phyloP scores from a whole-genome alignment of 2,113 vertebrate genomes.

The Apodemus sylvaticus region DNA sequence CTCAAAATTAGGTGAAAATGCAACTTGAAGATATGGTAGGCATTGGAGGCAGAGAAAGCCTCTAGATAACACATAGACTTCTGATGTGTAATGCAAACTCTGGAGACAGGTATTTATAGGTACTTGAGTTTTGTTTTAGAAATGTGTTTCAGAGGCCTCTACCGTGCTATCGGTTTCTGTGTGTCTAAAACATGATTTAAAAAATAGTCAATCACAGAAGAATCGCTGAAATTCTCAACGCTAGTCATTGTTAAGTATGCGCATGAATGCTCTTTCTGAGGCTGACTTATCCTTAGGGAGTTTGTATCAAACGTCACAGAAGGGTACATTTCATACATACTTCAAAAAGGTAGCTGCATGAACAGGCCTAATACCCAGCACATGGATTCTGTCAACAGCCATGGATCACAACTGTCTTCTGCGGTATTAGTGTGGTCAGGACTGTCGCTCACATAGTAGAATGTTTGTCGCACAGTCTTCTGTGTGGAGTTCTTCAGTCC shows the following conservation, averaged over 20 bases:
- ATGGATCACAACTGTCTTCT: background rate
- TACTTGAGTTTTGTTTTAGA: slow-evolving; percentile 9
- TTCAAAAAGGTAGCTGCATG: background rate
- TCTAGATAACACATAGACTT: background rate
- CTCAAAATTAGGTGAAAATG: background rate
- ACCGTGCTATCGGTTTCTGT: background rate
- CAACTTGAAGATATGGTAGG: background rate
- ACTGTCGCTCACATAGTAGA: background rate
- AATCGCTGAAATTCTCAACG: background rate
- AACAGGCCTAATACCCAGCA: background rate
- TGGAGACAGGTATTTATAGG: background rate
- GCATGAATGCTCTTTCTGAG: background rate
- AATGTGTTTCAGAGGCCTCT: background rate
- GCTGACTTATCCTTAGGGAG: background rate
- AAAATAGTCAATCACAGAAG: background rate
- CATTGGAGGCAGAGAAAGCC: background rate
- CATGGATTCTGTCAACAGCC: background rate
- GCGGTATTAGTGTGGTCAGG: background rate
- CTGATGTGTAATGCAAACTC: background rate
- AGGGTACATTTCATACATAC: background rate
- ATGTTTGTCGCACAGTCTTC: background rate
- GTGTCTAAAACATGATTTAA: background rate
- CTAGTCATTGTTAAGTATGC: background rate
- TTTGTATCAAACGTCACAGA: background rate
- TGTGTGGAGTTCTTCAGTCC: background rate